Evolutionary conservation across 2,888 invertebrate genomes (phyloP), one percentile per base, ranked within the genome.

Genomic region (Liopterus haemorrhoidalis): DNA sequence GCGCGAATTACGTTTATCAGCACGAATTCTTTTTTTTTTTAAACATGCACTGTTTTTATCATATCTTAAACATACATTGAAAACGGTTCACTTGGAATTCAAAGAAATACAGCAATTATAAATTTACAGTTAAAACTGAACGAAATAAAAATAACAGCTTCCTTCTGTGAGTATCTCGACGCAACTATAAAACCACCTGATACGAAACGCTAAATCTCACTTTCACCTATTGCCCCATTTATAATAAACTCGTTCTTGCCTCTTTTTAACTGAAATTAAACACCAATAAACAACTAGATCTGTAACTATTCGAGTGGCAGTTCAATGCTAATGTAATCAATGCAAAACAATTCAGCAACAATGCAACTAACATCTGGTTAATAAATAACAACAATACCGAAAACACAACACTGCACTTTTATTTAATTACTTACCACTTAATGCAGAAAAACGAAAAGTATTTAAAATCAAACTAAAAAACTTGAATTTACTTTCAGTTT

Each of bases 171-270:
- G n/a, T n/a, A 42, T 28, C 31, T 19, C 28, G 25, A 38, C 18
- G 38, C 36, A 25, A 32, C 30, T 38, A 33, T 42, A 37, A 40
- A 48, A 35, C 38, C 39, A 44, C 40, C 39, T 45, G 49, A 31
- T 47, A 41, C 37, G 37, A 28, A 40, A 30, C 36, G 40, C 25
- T 37, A 46, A 41, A 41, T 41, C 51, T 63, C 58, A 66, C 66
- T 66, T 66, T 66, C 66, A 63, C 64, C 62, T 52, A 59, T 57
- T 65, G 65, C 60, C 64, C 65, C 59, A 63, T 64, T 61, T 65
- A 48, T 50, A 44, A 50, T 49, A 43, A 52, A 50, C 48, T 48
- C 52, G 49, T 42, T 50, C 32, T 43, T 47, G 43, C n/a, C 42
- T 51, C 24, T 25, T 36, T 38, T 41, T 33, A 45, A 42, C 46